These are phyloP conservation scores for Cantharis lateralis DNA, from an alignment of 2,888 invertebrate genomes.

Conservation along the genomic window DNA sequence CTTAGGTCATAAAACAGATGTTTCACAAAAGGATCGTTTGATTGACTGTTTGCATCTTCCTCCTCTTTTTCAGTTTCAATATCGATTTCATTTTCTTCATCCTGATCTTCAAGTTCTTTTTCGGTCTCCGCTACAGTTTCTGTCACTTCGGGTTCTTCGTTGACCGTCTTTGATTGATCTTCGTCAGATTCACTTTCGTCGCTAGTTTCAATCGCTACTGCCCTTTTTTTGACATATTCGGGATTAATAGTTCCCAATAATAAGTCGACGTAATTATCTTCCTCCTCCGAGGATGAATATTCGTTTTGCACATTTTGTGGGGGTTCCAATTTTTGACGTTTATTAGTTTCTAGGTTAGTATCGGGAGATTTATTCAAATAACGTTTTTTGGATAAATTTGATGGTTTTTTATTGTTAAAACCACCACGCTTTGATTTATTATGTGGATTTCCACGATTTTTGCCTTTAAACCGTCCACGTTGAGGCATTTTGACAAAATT, in stretches of 20 bases:
- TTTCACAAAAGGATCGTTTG: conserved; percentile 68
- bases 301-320: not conserved
- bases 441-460: not conserved
- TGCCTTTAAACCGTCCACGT: not conserved
- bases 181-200: conserved; percentile 42
- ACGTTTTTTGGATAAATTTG: not conserved
- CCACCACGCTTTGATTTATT: not conserved
- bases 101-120: conserved; percentile 27
- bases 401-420: not conserved
- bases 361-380: not conserved
- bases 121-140: conserved; percentile 45
- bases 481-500: not conserved
- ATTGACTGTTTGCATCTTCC: conserved; percentile 47
- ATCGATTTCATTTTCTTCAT: conserved; percentile 30
- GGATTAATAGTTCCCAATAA: conserved; percentile 41
- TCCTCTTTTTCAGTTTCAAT: conserved; percentile 47
- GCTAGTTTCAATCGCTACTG: conserved; percentile 51
- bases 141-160: conserved; percentile 30
- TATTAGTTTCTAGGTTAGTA: conserved; percentile 6
- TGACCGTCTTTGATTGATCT: conserved; percentile 38
- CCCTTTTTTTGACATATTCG: conserved; percentile 33
- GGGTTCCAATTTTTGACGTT: conserved; percentile 15
- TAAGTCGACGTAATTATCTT: conserved; percentile 40
- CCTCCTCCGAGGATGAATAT: conserved; percentile 34
- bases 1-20: conserved; percentile 72